Evolutionary conservation across 2,113 vertebrate genomes (phyloP).

Genomic region (Calypte anna): DNA sequence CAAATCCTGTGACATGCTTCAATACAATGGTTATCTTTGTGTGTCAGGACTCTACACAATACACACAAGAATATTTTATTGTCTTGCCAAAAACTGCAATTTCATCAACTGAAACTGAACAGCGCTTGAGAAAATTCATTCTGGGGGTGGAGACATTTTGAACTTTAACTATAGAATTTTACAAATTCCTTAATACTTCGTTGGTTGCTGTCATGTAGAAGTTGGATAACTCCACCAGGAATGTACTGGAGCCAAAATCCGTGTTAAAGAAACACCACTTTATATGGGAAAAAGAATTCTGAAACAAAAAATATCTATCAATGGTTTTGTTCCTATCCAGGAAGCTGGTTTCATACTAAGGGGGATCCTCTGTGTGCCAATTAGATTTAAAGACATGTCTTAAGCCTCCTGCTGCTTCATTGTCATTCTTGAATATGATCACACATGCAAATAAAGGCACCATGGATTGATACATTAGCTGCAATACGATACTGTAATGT

Average conservation of each 20-base stretch:
- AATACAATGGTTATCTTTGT: background rate
- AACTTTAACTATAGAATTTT: background rate
- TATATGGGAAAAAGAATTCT: background rate
- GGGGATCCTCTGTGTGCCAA: background rate
- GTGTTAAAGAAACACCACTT: background rate
- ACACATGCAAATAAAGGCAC: background rate
- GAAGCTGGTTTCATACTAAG: background rate
- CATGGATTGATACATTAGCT: background rate
- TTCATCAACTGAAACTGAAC: background rate
- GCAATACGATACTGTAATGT: background rate
- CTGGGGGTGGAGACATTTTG: background rate
- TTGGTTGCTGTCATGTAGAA: background rate
- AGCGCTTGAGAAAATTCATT: background rate
- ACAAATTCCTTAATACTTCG: conserved; percentile 1
- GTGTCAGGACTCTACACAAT: background rate
- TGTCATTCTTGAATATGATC: background rate
- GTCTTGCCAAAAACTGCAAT: background rate
- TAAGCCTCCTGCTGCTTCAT: background rate
- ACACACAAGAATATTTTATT: background rate
- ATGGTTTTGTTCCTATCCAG: background rate
- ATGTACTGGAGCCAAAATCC: background rate
- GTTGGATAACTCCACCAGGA: background rate
- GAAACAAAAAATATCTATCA: background rate
- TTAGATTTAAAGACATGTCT: background rate
- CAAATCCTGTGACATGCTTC: background rate